Evolutionary conservation across 2,113 vertebrate genomes (phyloP).

Genomic region (Boleophthalmus pectinirostris): DNA sequence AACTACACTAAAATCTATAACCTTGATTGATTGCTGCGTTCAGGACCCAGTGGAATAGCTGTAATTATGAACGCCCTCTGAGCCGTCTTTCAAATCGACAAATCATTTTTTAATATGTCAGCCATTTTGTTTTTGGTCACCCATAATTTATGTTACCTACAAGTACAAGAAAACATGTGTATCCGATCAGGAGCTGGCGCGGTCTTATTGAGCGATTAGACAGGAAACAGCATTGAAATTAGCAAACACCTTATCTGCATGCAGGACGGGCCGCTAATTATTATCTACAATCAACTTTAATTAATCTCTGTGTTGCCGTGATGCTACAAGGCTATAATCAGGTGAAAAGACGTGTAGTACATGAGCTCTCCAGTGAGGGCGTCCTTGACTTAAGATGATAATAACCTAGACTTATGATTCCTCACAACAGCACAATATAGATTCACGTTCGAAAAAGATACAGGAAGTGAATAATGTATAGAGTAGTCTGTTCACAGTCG

Average conservation of each 20-base stretch:
- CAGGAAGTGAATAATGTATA: background rate
- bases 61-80: constrained; percentile 16
- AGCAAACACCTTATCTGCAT: constrained; percentile 41
- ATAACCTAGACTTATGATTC: constrained; percentile 18
- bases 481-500: background rate
- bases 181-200: background rate
- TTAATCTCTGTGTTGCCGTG: constrained; percentile 50
- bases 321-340: constrained; percentile 35
- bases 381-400: constrained; percentile 43
- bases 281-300: constrained; percentile 60
- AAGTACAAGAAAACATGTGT: background rate
- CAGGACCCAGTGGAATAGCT: constrained; percentile 2
- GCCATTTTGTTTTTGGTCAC: background rate
- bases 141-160: constrained; percentile 2
- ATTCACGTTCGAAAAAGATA: background rate
- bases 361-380: background rate
- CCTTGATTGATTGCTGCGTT: constrained; percentile 15
- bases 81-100: background rate
- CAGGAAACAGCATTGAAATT: constrained; percentile 19
- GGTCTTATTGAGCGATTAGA: background rate
- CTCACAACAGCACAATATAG: background rate
- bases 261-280: constrained; percentile 51
- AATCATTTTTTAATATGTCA: constrained; percentile 23
- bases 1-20: background rate
- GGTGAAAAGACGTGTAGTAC: constrained; percentile 15